A percentile compares a stretch with the other conserved stretches of the same genome.
Evolutionary conservation across 2,113 vertebrate species (phyloP).

Genomic region (Perccottus glenii): DNA sequence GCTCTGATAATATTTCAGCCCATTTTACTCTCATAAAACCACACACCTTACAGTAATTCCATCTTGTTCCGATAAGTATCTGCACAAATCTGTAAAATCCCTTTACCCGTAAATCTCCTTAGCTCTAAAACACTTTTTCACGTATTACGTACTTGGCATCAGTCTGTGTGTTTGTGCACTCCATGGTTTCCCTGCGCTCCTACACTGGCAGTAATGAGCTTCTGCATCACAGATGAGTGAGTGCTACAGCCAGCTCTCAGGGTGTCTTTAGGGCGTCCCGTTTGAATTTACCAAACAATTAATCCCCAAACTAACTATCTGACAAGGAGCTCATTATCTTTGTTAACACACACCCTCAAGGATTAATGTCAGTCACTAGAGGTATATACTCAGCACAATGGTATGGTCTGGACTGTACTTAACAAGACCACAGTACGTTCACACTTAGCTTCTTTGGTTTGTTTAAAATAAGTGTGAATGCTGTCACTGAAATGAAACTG

Average conservation of each 20-base stretch:
- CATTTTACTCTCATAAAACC: conserved; percentile 17
- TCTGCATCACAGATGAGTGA: conserved; percentile 59
- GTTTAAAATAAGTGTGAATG: too few relatives aligned
- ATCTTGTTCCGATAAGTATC: conserved; percentile 19
- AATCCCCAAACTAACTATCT: conserved; percentile 55
- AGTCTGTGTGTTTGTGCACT: conserved; percentile 12
- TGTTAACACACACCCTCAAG: conserved; percentile 49
- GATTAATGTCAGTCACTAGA: conserved; percentile 22
- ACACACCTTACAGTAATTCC: conserved; percentile 49
- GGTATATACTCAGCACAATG: background rate
- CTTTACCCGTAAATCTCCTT: conserved; percentile 57
- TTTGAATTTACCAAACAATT: conserved; percentile 68
- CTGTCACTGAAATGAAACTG: too few relatives aligned
- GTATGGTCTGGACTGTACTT: background rate
- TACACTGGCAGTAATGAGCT: conserved; percentile 61
- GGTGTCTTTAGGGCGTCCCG: conserved; percentile 57
- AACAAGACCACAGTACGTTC: conserved; percentile 14
- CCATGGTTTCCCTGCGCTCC: conserved; percentile 19
- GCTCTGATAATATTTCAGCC: conserved; percentile 15
- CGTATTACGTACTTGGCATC: conserved; percentile 18
- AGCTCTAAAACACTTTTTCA: conserved; percentile 36
- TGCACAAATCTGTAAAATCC: conserved; percentile 35
- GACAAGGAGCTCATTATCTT: conserved; percentile 66
- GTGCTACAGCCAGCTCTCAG: conserved; percentile 42
- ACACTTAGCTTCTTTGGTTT: background rate